Conservation (phyloP, 1,140 invertebrate species). For the Megalonaias nervosa region DNA sequence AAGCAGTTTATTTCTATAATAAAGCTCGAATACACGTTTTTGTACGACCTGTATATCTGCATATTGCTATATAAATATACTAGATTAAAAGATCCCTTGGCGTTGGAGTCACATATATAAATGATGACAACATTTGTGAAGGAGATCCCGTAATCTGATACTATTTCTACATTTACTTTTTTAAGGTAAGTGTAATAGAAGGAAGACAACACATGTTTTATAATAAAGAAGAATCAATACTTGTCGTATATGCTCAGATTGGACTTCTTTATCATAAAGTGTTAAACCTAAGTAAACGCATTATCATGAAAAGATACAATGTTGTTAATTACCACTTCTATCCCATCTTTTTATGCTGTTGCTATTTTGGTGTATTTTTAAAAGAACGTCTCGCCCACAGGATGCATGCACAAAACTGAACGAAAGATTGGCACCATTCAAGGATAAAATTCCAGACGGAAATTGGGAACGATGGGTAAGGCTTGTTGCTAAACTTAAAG, state of each 20-base stretch:
- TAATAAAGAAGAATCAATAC: not conserved
- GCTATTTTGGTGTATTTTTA: not conserved
- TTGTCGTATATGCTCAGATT: not conserved
- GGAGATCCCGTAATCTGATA: too few species aligned
- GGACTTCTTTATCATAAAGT: not conserved
- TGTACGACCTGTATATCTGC: too few species aligned
- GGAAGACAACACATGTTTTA: too few species aligned
- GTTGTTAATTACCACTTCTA: not conserved
- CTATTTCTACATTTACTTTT: too few species aligned
- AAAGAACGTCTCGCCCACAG: slow-evolving; percentile 69
- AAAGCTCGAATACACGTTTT: too few species aligned
- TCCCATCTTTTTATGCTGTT: not conserved
- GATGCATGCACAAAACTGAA: slow-evolving; percentile 87
- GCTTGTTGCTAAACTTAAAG: too few species aligned
- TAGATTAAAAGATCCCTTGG: too few species aligned
- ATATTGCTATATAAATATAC: too few species aligned
- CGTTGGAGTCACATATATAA: too few species aligned
- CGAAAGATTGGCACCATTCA: slow-evolving; percentile 84
- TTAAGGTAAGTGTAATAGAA: too few species aligned
- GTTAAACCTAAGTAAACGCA: not conserved
- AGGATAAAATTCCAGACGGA: slow-evolving; percentile 82
- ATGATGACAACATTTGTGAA: too few species aligned
- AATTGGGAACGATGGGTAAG: slow-evolving; percentile 91
- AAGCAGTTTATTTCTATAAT: too few species aligned
- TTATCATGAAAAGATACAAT: not conserved